Conservation (phyloP, 2,797 vertebrate species). For the Trachurus trachurus region DNA sequence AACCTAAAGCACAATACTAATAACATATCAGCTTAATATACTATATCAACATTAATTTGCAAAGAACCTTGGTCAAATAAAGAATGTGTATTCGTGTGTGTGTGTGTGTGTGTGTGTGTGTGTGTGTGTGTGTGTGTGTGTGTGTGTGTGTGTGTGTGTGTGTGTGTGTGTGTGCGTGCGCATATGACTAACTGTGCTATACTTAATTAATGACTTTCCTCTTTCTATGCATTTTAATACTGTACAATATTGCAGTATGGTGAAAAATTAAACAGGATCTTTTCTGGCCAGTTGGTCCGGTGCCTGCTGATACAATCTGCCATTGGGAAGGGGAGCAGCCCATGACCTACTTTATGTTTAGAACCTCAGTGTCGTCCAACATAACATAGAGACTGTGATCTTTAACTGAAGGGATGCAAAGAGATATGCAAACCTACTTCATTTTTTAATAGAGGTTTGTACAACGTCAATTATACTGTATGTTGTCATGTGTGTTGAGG, state of each 20-base stretch:
- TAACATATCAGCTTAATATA: constrained; percentile 52
- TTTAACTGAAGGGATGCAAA: constrained; percentile 20
- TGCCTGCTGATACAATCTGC: constrained; percentile 77
- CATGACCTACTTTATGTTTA: constrained; percentile 75
- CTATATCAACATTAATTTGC: constrained; percentile 69
- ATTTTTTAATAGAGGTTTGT: not conserved
- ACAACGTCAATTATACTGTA: not conserved
- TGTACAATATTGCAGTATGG: constrained; percentile 59
- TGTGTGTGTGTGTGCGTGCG: constrained; percentile 4
- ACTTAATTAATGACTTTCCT: constrained; percentile 73
- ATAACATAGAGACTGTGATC: constrained; percentile 24
- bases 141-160: constrained; percentile 11
- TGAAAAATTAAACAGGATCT: constrained; percentile 72
- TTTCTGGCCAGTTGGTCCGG: constrained; percentile 69
- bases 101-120: constrained; percentile 5
- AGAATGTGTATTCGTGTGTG: not conserved
- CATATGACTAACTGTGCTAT: constrained; percentile 59
- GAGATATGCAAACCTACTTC: not conserved
- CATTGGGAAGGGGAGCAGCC: constrained; percentile 67
- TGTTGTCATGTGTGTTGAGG: constrained; percentile 1
- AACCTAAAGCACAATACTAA: constrained; percentile 44
- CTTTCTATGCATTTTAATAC: constrained; percentile 77
- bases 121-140: constrained; percentile 9
- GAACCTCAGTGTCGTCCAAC: constrained; percentile 27
- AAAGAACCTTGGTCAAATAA: constrained; percentile 40